Conservation (phyloP, 2,113 vertebrate genomes). For the Empidonax traillii region DNA sequence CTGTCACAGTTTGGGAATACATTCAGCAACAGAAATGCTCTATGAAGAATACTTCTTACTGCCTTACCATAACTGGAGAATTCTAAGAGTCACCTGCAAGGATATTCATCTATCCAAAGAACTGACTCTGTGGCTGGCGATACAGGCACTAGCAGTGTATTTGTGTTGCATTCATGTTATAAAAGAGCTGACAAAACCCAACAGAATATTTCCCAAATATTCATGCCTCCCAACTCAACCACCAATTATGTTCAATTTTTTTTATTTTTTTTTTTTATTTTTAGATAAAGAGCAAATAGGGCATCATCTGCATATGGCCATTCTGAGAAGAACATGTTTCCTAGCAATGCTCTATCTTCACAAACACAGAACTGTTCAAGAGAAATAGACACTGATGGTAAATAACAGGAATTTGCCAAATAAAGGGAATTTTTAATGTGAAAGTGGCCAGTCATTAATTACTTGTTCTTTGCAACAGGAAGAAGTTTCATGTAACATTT, state of each 20-base stretch:
- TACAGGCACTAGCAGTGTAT: background rate
- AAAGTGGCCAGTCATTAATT: background rate
- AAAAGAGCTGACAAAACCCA: background rate
- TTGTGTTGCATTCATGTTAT: background rate
- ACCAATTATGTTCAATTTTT: background rate
- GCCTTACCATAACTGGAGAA: background rate
- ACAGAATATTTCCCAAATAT: background rate
- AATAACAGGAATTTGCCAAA: background rate
- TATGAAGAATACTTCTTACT: background rate
- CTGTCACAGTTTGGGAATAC: background rate
- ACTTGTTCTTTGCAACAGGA: background rate
- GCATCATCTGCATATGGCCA: background rate
- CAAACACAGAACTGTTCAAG: background rate
- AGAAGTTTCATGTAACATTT: background rate
- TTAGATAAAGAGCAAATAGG: background rate
- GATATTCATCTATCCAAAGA: background rate
- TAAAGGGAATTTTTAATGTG: background rate
- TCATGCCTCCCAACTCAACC: background rate
- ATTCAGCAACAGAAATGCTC: background rate
- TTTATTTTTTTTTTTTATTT: no score
- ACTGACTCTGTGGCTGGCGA: background rate
- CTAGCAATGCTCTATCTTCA: background rate
- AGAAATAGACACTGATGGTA: background rate
- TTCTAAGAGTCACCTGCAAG: background rate
- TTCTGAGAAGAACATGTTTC: background rate